These are phyloP conservation scores for Andrena bicolor DNA, from an alignment of 2,888 invertebrate species.

Conservation along the genomic window DNA sequence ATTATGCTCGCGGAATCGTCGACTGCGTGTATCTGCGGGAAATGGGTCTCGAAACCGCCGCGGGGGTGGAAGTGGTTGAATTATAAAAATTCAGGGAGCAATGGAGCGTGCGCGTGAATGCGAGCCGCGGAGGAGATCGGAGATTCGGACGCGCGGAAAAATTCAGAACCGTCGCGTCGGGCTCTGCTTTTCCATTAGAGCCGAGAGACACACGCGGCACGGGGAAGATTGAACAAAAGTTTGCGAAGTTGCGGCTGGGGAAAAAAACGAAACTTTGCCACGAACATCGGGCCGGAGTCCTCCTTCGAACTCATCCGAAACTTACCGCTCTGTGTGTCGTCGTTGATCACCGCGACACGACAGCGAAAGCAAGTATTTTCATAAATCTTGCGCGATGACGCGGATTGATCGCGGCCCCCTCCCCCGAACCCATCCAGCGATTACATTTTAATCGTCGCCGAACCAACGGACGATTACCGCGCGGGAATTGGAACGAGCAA, in stretches of 20 bases:
- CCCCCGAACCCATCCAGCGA: slow-evolving; percentile 47
- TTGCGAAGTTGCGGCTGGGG: slow-evolving; percentile 29
- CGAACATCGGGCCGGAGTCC: slow-evolving; percentile 62
- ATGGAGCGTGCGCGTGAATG: neutral
- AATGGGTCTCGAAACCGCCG: no score
- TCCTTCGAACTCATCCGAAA: slow-evolving; percentile 62
- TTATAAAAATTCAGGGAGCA: neutral
- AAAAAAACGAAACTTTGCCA: slow-evolving; percentile 62
- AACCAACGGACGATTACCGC: neutral
- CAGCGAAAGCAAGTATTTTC: slow-evolving; percentile 64
- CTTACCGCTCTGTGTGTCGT: slow-evolving; percentile 52
- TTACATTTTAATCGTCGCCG: slow-evolving; percentile 60
- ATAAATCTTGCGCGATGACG: slow-evolving; percentile 67
- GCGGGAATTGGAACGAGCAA: slow-evolving; percentile 12
- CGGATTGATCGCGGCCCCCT: slow-evolving; percentile 54
- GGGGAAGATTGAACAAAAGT: slow-evolving; percentile 58
- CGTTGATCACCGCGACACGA: slow-evolving; percentile 56
- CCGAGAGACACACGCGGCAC: slow-evolving; percentile 51
- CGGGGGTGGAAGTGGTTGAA: neutral
- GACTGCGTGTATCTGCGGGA: no score
- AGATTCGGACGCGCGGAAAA: slow-evolving; percentile 4
- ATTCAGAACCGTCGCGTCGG: slow-evolving; percentile 1
- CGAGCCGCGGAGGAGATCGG: slow-evolving; percentile 3
- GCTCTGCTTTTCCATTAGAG: slow-evolving; percentile 49
- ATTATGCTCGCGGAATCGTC: neutral